Evolutionary conservation across 2,888 invertebrate species (phyloP), one percentile per base, ranked within the genome.

Genomic region (Aquatica leii): DNA sequence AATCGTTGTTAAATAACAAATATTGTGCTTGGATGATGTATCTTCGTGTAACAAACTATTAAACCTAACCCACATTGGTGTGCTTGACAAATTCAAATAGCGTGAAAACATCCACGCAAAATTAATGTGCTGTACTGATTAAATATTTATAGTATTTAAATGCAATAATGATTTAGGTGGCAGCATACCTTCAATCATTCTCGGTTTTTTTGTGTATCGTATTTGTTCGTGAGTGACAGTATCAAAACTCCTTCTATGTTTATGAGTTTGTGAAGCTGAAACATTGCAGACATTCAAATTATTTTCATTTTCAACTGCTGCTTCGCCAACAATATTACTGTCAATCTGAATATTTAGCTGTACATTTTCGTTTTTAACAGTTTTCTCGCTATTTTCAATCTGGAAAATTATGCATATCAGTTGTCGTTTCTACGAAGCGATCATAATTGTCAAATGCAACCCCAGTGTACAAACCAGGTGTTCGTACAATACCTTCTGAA

Each of bases 401-500:
- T n/a, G n/a, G 34, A 34, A 9, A 8, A 8, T 34, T 52, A 2
- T 35, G 18, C 37, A 71, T 72, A 37, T 68, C 70, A 49, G 35
- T 55, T 15, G n/a, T 17, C 18, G 64, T 71, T 46, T 72, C 69
- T 20, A 72, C 67, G 34, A 37, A 72, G 54, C 71, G 24, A 59
- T 73, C 71, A 20, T 68, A 71, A 59, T 72, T 71, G 59, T 71
- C 67, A 51, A 67, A 71, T 12, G 70, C 68, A 37, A 70, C 41
- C 31, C 65, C 70, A 31, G 65, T 68, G n/a, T n/a, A n/a, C n/a
- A n/a, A n/a, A n/a, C n/a, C n/a, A n/a, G n/a, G n/a, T n/a, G n/a
- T n/a, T n/a, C n/a, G n/a, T n/a, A n/a, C n/a, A n/a, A n/a, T n/a
- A n/a, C n/a, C n/a, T n/a, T n/a, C n/a, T n/a, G n/a, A 46, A 17